Evolutionary conservation across 2,888 invertebrate genomes (phyloP).

Genomic region (Stictocephala bisonia): DNA sequence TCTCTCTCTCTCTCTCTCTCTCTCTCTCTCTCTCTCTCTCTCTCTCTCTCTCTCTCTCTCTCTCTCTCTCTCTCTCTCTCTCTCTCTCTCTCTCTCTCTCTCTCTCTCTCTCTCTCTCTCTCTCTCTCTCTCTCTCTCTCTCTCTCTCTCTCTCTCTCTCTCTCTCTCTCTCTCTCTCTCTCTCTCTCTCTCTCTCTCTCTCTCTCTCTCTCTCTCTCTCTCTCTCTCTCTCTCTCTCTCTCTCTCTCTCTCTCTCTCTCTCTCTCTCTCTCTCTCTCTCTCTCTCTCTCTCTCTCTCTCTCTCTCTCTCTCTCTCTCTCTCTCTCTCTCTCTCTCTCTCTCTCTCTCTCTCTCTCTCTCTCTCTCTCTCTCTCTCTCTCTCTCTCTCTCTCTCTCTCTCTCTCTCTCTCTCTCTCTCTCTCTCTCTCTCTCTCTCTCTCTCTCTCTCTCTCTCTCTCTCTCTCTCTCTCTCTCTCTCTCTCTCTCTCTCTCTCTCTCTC

Average conservation of each 20-base stretch:
- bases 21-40: neutral
- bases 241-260: neutral
- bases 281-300: no score
- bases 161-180: neutral
- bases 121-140: neutral
- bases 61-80: no score
- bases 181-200: neutral
- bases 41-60: no score
- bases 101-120: neutral
- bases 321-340: neutral
- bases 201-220: neutral
- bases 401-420: neutral
- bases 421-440: neutral
- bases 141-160: neutral
- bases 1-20: neutral
- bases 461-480: neutral
- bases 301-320: neutral
- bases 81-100: no score
- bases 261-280: neutral
- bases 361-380: neutral
- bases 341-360: neutral
- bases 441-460: neutral
- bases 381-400: neutral
- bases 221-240: neutral
- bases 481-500: neutral